phyloP scores from a whole-genome alignment of 2,888 invertebrate species.

The Seira sanloemensis region DNA sequence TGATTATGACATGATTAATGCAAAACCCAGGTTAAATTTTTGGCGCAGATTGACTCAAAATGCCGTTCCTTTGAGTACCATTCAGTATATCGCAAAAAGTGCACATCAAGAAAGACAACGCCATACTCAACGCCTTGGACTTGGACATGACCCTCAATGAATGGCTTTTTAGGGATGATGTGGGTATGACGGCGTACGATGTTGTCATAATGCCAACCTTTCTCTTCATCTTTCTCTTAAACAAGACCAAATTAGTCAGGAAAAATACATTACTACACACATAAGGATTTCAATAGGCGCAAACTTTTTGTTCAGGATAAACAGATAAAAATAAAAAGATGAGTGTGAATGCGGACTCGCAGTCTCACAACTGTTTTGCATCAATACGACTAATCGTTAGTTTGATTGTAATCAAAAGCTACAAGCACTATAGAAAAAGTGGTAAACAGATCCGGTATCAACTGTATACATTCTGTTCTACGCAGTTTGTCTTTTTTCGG shows the following conservation, averaged over 20 bases:
- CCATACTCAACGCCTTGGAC: conserved; percentile 52
- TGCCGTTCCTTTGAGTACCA: neutral
- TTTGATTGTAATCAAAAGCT: neutral
- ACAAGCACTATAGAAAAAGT: neutral
- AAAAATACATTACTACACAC: neutral
- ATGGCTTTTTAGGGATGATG: conserved; percentile 33
- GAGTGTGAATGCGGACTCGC: neutral
- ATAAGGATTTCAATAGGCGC: neutral
- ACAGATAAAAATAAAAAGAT: conserved; percentile 7
- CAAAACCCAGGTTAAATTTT: neutral
- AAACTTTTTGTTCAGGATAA: neutral
- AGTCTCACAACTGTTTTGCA: neutral
- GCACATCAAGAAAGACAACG: conserved; percentile 8
- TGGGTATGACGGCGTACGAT: conserved; percentile 18
- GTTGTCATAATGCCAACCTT: conserved; percentile 30
- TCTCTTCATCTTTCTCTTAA: neutral
- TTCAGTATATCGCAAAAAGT: neutral
- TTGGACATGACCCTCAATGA: conserved; percentile 43
- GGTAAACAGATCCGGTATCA: conserved; percentile 11
- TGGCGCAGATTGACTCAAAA: conserved; percentile 1
- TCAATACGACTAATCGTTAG: neutral
- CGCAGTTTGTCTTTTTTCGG: neutral
- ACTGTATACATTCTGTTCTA: neutral
- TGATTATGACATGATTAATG: conserved; percentile 6
- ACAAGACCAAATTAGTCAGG: conserved; percentile 9